A percentile compares a stretch with the other conserved stretches of the same genome.
phyloP scores from a whole-genome alignment of 64 coral and sea anemone genomes.

The Cladopsammia gracilis region DNA sequence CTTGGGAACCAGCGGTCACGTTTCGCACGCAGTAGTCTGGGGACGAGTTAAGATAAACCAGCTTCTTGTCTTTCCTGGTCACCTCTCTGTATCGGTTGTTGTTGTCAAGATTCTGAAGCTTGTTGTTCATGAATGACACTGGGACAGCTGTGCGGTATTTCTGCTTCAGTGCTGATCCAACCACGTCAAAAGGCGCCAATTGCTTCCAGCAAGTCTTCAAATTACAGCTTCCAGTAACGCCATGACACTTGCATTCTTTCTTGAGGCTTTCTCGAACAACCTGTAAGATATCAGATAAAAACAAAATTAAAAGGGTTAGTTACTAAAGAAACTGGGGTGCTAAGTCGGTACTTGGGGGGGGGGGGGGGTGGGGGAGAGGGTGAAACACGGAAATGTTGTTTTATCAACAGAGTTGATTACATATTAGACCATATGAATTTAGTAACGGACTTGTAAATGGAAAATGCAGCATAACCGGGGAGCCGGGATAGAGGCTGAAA shows the following conservation, averaged over 20 bases:
- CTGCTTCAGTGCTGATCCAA: constrained; percentile 68
- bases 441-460: too few species aligned
- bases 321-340: too few species aligned
- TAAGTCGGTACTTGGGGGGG: background rate
- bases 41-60: constrained; percentile 55
- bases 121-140: constrained; percentile 42
- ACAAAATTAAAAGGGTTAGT: background rate
- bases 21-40: constrained; percentile 62
- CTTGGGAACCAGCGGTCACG: constrained; percentile 37
- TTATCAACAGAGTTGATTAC: too few species aligned
- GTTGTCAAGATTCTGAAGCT: constrained; percentile 25
- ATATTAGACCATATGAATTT: too few species aligned
- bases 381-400: too few species aligned
- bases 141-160: constrained; percentile 60
- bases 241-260: constrained; percentile 77
- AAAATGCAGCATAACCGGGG: too few species aligned
- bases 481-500: too few species aligned
- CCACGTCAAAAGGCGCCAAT: constrained; percentile 37
- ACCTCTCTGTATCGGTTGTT: background rate
- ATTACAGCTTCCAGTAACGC: constrained; percentile 55
- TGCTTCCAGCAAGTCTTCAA: constrained; percentile 71
- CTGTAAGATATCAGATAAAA: background rate
- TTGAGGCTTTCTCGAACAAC: constrained; percentile 53
- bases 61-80: constrained; percentile 34
- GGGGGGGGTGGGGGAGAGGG: too few species aligned